Evolutionary conservation across 2,888 invertebrate species (phyloP), one percentile per base, ranked within the genome.

Genomic region (Caradrina kadenii): DNA sequence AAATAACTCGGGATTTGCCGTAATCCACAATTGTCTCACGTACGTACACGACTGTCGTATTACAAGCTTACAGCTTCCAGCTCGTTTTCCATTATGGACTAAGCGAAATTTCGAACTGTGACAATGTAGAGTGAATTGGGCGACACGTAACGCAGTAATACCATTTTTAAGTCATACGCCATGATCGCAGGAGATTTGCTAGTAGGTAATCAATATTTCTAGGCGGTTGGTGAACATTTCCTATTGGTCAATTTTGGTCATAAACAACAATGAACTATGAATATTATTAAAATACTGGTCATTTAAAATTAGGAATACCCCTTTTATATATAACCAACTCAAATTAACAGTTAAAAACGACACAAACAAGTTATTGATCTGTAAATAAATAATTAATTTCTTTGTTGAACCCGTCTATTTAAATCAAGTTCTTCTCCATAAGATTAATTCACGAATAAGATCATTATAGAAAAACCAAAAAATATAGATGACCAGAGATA

Each of bases 51-150:
- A 80, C 67, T 63, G 65, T 55, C 58, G 54, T 69, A 66, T 69
- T 74, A 79, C 80, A 66, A 73, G 68, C 63, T 79, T 80, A 79
- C 69, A 75, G 80, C 55, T 79, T 69, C 69, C 69, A 63, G 76
- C 80, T 69, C 80, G 76, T 80, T 80, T 69, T 78, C 76, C 60
- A 76, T 63, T 78, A 80, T 66, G 56, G 50, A 61, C 69, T 63
- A 19, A 66, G 56, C 60, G 69, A 66, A 77, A 79, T 75, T 65
- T 79, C 56, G 35, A 66, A 50, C 53, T 48, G 56, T 75, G 50
- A 56, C 65, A 60, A 49, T 66, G 53, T 55, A 39, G 53, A 69
- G 22, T 26, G 35, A 54, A 68, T 68, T 74, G 67, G 15, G 60
- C n/a, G 42, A 56, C 63, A 63, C 31, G 52, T 60, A 48, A 71